phyloP scores from a whole-genome alignment of 2,113 vertebrate genomes.

The Hemichromis elongatus region DNA sequence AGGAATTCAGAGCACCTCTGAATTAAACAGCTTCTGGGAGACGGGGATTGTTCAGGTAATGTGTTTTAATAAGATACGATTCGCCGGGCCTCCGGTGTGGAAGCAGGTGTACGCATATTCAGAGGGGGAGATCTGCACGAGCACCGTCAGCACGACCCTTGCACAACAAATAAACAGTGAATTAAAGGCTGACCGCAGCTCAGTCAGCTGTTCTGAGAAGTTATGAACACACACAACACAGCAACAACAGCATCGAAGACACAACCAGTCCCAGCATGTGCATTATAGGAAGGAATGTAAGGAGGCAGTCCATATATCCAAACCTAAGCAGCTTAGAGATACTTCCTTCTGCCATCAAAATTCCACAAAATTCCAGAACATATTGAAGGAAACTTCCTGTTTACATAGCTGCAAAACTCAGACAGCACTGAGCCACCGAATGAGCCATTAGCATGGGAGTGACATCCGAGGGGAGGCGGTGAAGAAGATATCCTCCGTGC shows the following conservation, averaged over 20 bases:
- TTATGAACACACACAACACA: not conserved
- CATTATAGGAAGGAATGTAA: not conserved
- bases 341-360: not conserved
- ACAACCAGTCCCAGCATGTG: not conserved
- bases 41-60: constrained; percentile 55
- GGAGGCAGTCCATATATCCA: not conserved
- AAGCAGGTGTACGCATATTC: not conserved
- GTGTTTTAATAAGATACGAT: constrained; percentile 56
- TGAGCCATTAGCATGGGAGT: not conserved
- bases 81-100: not conserved
- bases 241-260: not conserved
- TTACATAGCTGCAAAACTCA: not conserved
- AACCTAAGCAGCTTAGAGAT: not conserved
- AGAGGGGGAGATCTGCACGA: not conserved
- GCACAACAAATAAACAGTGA: not conserved
- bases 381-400: not conserved
- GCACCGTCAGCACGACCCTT: not conserved
- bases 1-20: constrained; percentile 47
- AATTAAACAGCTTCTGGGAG: constrained; percentile 51
- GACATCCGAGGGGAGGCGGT: not conserved
- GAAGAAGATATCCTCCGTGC: not conserved
- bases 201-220: not conserved
- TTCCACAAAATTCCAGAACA: not conserved
- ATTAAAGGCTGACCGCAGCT: not conserved
- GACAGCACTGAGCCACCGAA: not conserved